Conservation (phyloP, 1,140 invertebrate species). For the Ptiloglossa arizonensis region DNA sequence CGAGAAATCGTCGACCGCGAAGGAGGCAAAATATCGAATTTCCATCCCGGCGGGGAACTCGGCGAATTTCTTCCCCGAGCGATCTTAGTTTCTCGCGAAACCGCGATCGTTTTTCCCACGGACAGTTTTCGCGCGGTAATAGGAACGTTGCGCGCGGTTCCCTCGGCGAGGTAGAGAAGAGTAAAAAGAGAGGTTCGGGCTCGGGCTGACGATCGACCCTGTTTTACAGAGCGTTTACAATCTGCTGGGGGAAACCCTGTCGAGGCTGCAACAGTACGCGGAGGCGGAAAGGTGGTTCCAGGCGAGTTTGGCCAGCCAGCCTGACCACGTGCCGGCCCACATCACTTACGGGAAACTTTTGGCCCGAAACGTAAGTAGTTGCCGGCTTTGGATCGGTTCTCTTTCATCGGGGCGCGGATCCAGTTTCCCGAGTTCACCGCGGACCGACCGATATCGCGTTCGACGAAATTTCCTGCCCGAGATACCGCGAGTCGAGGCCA, state of each 20-base stretch:
- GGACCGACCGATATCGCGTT: conserved; percentile 23
- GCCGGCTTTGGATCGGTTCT: conserved; percentile 56
- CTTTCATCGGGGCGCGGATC: conserved; percentile 43
- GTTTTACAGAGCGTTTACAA: conserved; percentile 89
- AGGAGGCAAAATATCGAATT: no score
- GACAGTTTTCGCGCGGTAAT: no score
- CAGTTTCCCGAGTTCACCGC: conserved; percentile 40
- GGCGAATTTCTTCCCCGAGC: no score
- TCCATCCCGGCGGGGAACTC: no score
- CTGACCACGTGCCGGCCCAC: conserved; percentile 93
- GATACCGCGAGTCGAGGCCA: background rate
- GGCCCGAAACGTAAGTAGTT: conserved; percentile 91
- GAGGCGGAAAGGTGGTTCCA: conserved; percentile 93
- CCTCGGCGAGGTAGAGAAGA: no score
- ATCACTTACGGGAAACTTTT: conserved; percentile 95
- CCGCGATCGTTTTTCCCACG: no score
- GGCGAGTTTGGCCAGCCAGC: conserved; percentile 90
- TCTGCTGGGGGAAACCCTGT: conserved; percentile 92
- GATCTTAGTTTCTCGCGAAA: no score
- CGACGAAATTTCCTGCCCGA: conserved; percentile 23
- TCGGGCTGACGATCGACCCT: conserved; percentile 26
- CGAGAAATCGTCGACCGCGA: no score
- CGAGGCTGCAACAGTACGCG: conserved; percentile 88
- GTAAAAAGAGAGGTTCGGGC: no score
- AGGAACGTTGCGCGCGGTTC: no score